Evolutionary conservation across 2,888 invertebrate species (phyloP).

Genomic region (Caenorhabditis sp.): DNA sequence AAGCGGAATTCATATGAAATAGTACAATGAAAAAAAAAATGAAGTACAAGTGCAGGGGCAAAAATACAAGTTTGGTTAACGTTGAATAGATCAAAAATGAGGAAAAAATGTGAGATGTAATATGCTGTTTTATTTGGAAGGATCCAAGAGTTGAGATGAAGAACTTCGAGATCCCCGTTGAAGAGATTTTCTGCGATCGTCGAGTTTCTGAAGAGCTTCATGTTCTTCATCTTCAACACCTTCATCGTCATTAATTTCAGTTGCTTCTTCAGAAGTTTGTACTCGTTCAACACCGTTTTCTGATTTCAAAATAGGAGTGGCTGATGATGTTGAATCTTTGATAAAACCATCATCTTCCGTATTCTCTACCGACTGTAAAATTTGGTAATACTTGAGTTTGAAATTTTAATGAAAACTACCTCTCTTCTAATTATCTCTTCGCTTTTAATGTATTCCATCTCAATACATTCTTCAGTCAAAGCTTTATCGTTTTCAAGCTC

Average conservation of each 20-base stretch:
- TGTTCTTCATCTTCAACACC: conserved; percentile 8
- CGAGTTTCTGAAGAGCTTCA: background rate
- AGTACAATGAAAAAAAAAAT: conserved; percentile 1
- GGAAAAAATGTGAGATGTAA: background rate
- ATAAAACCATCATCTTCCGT: background rate
- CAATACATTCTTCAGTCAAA: conserved; percentile 24
- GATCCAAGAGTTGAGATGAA: conserved; percentile 33
- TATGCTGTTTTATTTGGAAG: background rate
- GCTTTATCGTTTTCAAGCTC: conserved; percentile 15
- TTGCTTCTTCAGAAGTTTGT: background rate
- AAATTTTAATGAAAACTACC: background rate
- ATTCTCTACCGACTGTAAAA: background rate
- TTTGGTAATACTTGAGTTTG: background rate
- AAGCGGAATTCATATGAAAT: conserved; percentile 4
- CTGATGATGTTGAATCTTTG: background rate
- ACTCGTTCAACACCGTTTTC: background rate
- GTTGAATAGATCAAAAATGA: conserved; percentile 9
- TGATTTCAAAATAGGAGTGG: background rate
- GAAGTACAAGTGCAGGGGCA: conserved; percentile 6
- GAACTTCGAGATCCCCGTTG: conserved; percentile 33
- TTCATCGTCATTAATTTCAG: background rate
- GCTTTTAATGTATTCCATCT: conserved; percentile 31
- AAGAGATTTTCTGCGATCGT: conserved; percentile 5
- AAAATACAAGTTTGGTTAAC: background rate
- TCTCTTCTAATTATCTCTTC: conserved; percentile 8